A percentile compares a stretch with the other conserved stretches of the same genome.
Conservation (phyloP, 2,113 vertebrate species). For the Saimiri boliviensis region DNA sequence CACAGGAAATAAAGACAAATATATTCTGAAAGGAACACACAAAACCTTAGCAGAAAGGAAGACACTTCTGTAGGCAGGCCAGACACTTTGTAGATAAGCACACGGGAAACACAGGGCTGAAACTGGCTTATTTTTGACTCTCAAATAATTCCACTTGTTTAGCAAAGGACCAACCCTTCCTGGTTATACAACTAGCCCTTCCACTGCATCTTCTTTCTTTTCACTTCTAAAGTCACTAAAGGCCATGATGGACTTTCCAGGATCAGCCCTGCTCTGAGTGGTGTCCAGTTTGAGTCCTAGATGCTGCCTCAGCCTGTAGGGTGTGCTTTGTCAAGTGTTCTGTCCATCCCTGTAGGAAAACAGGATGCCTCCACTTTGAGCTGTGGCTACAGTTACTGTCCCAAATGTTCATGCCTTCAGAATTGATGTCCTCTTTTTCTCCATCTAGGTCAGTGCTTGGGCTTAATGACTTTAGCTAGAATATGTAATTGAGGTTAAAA, state of each 20-base stretch:
- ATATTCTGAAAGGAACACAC: background rate
- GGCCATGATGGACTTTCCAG: background rate
- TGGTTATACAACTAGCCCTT: background rate
- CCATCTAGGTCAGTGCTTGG: background rate
- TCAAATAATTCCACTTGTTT: background rate
- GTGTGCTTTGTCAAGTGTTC: background rate
- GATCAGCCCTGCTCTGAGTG: background rate
- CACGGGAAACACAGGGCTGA: background rate
- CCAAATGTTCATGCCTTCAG: background rate
- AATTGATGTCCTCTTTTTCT: background rate
- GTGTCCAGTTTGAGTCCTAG: background rate
- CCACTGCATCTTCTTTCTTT: background rate
- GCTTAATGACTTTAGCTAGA: background rate
- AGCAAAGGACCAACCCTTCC: background rate
- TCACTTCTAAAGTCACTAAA: background rate
- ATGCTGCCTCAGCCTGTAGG: background rate
- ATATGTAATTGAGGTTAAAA: background rate
- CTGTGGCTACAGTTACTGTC: background rate
- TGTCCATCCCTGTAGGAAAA: background rate
- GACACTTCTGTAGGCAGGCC: background rate
- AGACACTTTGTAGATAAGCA: background rate
- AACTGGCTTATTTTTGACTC: background rate
- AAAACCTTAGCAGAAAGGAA: background rate
- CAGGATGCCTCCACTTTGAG: fast-evolving
- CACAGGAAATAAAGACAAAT: background rate